Evolutionary conservation across 1,140 invertebrate species (phyloP), one percentile per base, ranked within the genome.

Genomic region (Pachypsylla venusta): DNA sequence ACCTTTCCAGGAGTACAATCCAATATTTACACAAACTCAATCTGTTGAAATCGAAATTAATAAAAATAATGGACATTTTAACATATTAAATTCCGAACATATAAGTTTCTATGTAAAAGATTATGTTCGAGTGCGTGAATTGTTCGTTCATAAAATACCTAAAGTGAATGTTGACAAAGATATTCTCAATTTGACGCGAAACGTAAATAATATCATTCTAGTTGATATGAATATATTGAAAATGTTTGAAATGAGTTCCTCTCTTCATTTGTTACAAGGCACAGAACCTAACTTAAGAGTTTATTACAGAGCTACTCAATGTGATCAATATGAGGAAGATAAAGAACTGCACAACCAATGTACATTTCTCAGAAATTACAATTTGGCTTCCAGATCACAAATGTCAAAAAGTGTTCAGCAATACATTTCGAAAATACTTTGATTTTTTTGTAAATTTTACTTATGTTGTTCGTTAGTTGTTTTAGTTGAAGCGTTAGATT

Each of bases 81-180:
- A 90, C 70, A 68, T 74, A 4, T 73, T 79, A 53, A 80, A 84
- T 65, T 84, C 76, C 58, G 79, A 82, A 57, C 83, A 85, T 68
- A 76, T 87, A 40, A 80, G 85, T 12, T 92, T 93, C 73, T 92
- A 92, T 70, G 77, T 80, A 48, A 78, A 77, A 61, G 90, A 95
- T 76, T 93, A 89, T 70, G 74, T 81, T 16, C 70, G 71, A 68
- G 66, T 60, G 10, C 65, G 86, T 7, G 83, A 82, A 69, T 68
- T 73, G 48, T 67, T 80, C 12, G 76, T 79, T 67, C 65, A 69
- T 13, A 65, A 71, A 57, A 69, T 86, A 64, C 81, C 83, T 14
- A 70, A 84, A 20, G 75, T 81, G 35, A 72, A 77, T 68, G 69
- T 69, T 12, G 82, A 85, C 61, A 75, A 78, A 63, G 82, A 85